Conservation (phyloP, 2,113 vertebrate genomes). For the Chloropsis cyanopogon region DNA sequence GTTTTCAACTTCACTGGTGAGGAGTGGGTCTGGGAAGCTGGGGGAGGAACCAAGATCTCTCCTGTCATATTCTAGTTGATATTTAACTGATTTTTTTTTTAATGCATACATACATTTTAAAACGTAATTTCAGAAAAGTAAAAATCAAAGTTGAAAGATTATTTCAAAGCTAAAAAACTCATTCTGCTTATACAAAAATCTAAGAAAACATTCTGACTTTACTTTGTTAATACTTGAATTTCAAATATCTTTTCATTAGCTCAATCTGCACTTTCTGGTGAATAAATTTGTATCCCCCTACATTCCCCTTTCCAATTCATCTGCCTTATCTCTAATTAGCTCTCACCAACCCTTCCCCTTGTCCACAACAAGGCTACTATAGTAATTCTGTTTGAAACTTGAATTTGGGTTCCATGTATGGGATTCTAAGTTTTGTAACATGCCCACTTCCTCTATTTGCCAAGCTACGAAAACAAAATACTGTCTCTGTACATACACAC, state of each 20-base stretch:
- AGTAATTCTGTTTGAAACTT: neutral
- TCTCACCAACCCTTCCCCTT: neutral
- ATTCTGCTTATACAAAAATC: neutral
- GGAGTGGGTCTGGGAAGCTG: accelerated
- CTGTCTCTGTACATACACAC: neutral
- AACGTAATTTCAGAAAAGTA: neutral
- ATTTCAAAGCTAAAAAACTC: neutral
- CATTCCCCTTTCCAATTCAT: neutral
- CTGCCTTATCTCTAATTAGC: neutral
- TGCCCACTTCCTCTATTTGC: neutral
- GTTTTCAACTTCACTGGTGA: neutral
- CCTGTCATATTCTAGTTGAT: neutral
- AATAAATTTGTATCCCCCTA: neutral
- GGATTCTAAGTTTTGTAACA: neutral
- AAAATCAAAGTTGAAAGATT: neutral
- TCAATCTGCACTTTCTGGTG: neutral
- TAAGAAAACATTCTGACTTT: neutral
- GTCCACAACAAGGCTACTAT: neutral
- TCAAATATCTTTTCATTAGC: neutral
- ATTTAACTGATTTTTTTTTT: neutral
- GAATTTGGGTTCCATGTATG: neutral
- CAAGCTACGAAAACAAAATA: neutral
- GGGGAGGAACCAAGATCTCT: neutral
- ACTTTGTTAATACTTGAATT: neutral
- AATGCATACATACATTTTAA: neutral